Percentiles rank a stretch among this genome's conserved stretches.
Evolutionary conservation across 2,113 vertebrate species (phyloP).

Genomic region (Platysteira castanea): DNA sequence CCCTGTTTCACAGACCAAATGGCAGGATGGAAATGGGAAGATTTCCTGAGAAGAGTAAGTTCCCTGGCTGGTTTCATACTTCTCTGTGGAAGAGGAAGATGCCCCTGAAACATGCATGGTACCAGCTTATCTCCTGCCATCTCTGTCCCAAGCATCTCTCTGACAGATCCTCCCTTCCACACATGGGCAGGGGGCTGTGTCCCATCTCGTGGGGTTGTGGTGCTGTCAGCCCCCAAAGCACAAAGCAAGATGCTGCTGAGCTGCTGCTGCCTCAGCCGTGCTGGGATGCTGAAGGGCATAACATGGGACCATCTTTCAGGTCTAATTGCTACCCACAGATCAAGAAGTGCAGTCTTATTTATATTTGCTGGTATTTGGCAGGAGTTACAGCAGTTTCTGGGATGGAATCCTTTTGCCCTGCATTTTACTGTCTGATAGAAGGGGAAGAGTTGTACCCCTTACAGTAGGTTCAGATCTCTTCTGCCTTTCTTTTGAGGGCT

Average conservation of each 20-base stretch:
- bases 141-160: not conserved
- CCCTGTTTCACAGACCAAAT: not conserved
- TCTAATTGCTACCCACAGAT: not conserved
- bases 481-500: not conserved
- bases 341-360: not conserved
- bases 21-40: not conserved
- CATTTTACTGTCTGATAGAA: not conserved
- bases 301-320: not conserved
- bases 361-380: not conserved
- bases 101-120: not conserved
- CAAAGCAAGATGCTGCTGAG: not conserved
- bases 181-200: not conserved
- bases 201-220: not conserved
- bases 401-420: not conserved
- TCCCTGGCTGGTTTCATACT: not conserved
- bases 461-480: not conserved
- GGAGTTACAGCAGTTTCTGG: not conserved
- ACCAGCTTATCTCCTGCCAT: not conserved
- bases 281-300: not conserved
- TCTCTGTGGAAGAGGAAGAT: not conserved
- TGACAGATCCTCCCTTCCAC: not conserved
- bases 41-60: not conserved
- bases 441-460: not conserved
- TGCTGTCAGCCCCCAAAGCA: not conserved
- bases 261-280: not conserved